Percentiles rank a stretch among this genome's conserved stretches.
Evolutionary conservation across 2,888 invertebrate species (phyloP).

Genomic region (Fabriciana adippe): DNA sequence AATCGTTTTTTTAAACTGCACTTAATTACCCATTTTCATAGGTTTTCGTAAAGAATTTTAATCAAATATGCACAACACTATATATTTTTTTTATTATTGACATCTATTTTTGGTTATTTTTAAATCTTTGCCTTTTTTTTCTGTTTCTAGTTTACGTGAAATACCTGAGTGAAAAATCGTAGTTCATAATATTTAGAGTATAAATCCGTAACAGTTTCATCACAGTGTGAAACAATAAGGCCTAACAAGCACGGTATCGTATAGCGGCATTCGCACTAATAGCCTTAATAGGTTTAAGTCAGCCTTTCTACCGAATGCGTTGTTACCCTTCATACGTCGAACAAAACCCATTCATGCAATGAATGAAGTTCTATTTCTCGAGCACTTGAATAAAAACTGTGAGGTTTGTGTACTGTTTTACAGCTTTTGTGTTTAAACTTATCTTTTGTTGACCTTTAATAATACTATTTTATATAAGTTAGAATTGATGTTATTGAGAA

Average conservation of each 20-base stretch:
- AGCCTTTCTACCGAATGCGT: conserved; percentile 14
- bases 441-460: no score
- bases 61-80: not conserved
- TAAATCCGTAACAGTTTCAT: conserved; percentile 12
- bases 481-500: no score
- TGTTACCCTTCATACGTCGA: conserved; percentile 6
- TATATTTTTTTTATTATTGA: no score
- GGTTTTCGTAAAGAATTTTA: not conserved
- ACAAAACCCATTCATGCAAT: conserved; percentile 1
- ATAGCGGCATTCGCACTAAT: conserved; percentile 29
- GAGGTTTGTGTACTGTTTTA: no score
- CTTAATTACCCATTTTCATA: not conserved
- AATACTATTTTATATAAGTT: no score
- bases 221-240: conserved; percentile 21
- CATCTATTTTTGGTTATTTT: no score
- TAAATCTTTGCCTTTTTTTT: no score
- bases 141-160: no score
- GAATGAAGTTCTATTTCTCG: not conserved
- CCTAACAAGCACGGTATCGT: conserved; percentile 19
- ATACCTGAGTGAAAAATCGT: not conserved
- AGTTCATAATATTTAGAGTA: conserved; percentile 3
- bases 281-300: conserved; percentile 22
- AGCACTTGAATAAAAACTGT: no score
- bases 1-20: conserved; percentile 6
- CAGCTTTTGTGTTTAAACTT: no score